phyloP scores from a whole-genome alignment of 2,113 vertebrate species.

The Lutjanus erythropterus region DNA sequence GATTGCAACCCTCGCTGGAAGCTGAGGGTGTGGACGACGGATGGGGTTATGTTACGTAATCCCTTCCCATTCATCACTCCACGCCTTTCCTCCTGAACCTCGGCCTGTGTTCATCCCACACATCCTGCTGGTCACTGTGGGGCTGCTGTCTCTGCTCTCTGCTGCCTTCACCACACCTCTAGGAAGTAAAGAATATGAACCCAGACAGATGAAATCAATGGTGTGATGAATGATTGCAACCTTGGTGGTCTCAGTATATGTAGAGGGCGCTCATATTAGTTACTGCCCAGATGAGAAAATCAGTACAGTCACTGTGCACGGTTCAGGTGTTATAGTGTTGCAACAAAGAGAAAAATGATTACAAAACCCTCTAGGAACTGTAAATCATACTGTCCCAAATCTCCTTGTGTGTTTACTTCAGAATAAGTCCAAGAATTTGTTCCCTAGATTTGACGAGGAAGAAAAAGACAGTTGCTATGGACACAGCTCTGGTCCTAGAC shows the following conservation, averaged over 20 bases:
- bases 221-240: not conserved
- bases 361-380: no score
- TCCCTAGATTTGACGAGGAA: not conserved
- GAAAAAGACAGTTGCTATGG: no score
- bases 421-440: not conserved
- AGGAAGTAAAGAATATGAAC: not conserved
- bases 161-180: slow-evolving; percentile 14
- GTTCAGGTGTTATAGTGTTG: not conserved
- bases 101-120: slow-evolving; percentile 65
- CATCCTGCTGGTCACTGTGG: slow-evolving; percentile 24
- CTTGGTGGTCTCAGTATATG: not conserved
- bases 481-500: no score
- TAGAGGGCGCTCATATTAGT: not conserved
- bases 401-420: not conserved
- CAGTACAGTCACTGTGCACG: no score
- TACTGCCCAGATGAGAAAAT: not conserved
- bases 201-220: not conserved
- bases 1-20: slow-evolving; percentile 36
- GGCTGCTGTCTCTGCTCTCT: slow-evolving; percentile 35
- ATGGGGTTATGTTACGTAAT: slow-evolving; percentile 77
- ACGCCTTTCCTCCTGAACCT: slow-evolving; percentile 57
- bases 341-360: not conserved
- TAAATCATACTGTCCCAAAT: no score
- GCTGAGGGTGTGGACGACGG: slow-evolving; percentile 74
- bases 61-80: slow-evolving; percentile 66